Base-by-base conservation (phyloP, 2,113 vertebrate species). In the Caracal caracal region DNA sequence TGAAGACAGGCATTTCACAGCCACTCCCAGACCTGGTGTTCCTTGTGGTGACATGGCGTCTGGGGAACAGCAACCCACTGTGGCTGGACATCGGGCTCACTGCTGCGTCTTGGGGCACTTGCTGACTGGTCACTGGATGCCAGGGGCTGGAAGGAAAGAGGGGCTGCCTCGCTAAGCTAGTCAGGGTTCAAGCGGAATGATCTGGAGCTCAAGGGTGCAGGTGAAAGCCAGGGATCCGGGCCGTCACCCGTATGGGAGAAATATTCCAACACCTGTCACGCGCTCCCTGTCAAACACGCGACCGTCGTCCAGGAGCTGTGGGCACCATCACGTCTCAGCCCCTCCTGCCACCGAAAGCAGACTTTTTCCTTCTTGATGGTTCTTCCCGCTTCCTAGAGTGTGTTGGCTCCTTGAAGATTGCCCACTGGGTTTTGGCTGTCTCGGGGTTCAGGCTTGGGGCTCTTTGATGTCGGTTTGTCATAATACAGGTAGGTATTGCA, bases 201-300 rank as follows among this genome's bases (percentile, higher is more conserved):
- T 15, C 24, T 1, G 1, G 24, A 5, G 63, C 49, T 37, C 17
- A 0, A 6, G 30, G 30, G 9, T 43, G 9, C 0, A 3, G 47
- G 30, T 1, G 6, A 33, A 26, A 37, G 6, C 65, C 1, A 6
- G 30, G 63, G 40, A 6, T 24, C 20, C 1, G 1, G 35, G 49
- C 28, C 5, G 43, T n/a, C 35, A 24, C 11, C 13, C 0, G 0
- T 15, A 51, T 20, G 28, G 24, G 30, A 59, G 3, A 73, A 24
- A 26, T 1, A 0, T 15, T 0, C 33, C 24, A 26, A 19, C 5
- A 0, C 2, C 22, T 20, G 65, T 28, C 6, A 6, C 0, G 0
- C 24, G 26, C 11, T 2, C 68, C 1, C 66, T 0, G 6, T 13
- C 66, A 2, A 0, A 4, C 20, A 6, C 20, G 3, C 7, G 24